Percentiles rank a stretch among this genome's conserved stretches.
Evolutionary conservation across 2,113 vertebrate species (phyloP).

Genomic region (Sitta europaea): DNA sequence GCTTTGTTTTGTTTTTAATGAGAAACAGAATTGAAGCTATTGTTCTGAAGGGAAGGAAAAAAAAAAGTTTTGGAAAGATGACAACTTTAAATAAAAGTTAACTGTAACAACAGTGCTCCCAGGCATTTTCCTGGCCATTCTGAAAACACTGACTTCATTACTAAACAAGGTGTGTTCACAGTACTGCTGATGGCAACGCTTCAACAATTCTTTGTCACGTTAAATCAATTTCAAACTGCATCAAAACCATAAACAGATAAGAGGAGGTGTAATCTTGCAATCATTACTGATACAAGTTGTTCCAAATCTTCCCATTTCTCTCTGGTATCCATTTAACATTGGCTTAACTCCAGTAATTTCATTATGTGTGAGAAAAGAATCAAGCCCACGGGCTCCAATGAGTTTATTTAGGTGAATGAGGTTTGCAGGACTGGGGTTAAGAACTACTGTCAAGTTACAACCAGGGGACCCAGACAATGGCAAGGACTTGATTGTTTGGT

Average conservation of each 20-base stretch:
- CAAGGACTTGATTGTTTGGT: neutral
- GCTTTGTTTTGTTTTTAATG: conserved; percentile 53
- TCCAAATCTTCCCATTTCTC: neutral
- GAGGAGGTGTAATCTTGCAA: conserved; percentile 27
- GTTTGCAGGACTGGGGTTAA: neutral
- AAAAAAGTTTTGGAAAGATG: conserved; percentile 21
- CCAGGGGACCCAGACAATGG: neutral
- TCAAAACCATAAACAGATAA: conserved; percentile 31
- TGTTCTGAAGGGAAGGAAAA: neutral
- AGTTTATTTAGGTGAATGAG: neutral
- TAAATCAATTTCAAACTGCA: conserved; percentile 18
- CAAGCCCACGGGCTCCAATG: neutral
- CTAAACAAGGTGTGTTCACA: conserved; percentile 49
- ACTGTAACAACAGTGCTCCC: conserved; percentile 46
- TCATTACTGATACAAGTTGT: neutral
- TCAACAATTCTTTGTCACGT: neutral
- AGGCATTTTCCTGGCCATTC: conserved; percentile 38
- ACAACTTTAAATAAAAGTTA: conserved; percentile 57
- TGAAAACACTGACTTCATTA: conserved; percentile 48
- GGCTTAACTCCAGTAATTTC: conserved; percentile 30
- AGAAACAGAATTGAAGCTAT: conserved; percentile 48
- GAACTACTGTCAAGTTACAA: neutral
- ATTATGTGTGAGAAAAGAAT: neutral
- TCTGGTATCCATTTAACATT: neutral
- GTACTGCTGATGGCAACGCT: neutral